Evolutionary conservation across 2,113 vertebrate genomes (phyloP).

Genomic region (Corythornis madagascariensis): DNA sequence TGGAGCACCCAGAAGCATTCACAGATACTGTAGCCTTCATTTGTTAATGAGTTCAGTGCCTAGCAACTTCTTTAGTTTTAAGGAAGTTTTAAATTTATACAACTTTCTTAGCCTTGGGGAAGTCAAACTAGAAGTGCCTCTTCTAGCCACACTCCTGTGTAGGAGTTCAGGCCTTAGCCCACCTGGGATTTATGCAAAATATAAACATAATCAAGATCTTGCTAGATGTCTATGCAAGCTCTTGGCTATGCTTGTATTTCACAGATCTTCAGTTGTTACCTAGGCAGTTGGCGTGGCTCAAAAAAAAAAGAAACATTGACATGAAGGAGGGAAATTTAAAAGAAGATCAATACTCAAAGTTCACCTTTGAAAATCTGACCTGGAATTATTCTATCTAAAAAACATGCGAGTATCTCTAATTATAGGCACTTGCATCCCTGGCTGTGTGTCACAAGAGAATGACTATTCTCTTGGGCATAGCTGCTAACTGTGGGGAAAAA

Average conservation of each 20-base stretch:
- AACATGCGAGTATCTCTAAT: neutral
- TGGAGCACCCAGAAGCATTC: neutral
- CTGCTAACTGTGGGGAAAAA: neutral
- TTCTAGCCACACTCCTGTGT: fast-evolving
- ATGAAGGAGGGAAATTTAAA: neutral
- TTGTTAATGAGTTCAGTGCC: neutral
- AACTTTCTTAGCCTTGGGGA: neutral
- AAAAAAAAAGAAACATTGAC: neutral
- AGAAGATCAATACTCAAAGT: neutral
- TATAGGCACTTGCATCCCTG: neutral
- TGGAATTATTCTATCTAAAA: neutral
- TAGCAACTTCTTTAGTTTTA: neutral
- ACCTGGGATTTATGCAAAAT: neutral
- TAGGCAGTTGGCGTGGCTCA: neutral
- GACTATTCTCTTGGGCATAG: neutral
- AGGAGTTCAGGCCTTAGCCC: neutral
- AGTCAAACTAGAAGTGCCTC: neutral
- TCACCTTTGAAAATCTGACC: neutral
- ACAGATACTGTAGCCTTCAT: neutral
- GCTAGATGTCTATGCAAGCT: neutral
- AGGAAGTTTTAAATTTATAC: neutral
- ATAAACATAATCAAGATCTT: neutral
- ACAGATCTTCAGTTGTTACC: neutral
- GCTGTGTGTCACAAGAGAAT: neutral
- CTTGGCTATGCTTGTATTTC: neutral